phyloP scores from a whole-genome alignment of 2,113 vertebrate genomes.

The Baryphthengus martii region DNA sequence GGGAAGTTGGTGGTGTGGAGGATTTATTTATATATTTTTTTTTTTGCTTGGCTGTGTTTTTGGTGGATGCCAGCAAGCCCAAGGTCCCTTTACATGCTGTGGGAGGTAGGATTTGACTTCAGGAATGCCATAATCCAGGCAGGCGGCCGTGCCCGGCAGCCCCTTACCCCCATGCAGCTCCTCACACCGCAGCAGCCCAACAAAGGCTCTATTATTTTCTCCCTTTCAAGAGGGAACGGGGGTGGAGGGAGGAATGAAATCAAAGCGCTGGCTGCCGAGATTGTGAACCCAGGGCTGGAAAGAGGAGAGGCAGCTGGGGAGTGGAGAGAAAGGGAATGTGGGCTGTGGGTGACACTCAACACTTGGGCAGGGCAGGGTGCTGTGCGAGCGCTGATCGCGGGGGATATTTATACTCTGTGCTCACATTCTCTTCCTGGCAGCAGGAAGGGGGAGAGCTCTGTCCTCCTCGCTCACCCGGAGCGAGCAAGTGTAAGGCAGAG shows the following conservation, averaged over 20 bases:
- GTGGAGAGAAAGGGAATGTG: background rate
- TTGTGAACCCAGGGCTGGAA: background rate
- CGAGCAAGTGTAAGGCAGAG: background rate
- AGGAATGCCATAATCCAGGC: constrained; percentile 49
- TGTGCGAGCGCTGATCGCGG: background rate
- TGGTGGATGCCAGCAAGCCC: background rate
- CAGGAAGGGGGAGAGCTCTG: background rate
- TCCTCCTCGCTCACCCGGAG: background rate
- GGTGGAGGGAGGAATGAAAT: constrained; percentile 21
- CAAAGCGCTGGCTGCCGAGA: background rate
- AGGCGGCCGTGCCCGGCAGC: background rate
- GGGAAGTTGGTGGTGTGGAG: background rate
- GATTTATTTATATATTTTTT: no score
- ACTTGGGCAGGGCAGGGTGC: background rate
- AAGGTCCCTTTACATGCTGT: background rate
- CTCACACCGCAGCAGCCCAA: background rate
- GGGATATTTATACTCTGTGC: background rate
- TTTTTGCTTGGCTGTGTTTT: background rate
- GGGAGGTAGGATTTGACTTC: background rate
- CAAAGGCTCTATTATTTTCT: constrained; percentile 54
- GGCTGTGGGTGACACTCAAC: background rate
- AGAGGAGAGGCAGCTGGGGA: background rate
- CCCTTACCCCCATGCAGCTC: background rate
- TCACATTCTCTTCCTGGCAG: background rate
- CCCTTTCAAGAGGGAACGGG: background rate